Percentiles rank a stretch among this genome's conserved stretches.
phyloP scores from a whole-genome alignment of 2,113 vertebrate species.

The Nothocercus julius region DNA sequence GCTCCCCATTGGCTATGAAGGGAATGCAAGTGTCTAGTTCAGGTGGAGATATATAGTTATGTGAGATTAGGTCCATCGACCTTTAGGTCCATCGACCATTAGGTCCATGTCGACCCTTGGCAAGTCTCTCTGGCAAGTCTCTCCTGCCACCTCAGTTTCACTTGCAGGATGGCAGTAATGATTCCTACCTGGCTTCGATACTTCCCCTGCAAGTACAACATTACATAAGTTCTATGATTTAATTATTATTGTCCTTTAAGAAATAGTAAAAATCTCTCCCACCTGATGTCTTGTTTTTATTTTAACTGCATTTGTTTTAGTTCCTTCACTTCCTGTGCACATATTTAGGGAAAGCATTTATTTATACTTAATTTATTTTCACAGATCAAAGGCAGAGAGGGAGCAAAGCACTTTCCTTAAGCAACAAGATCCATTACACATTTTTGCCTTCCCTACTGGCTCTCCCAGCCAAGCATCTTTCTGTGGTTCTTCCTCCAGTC shows the following conservation, averaged over 20 bases:
- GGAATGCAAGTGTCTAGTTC: neutral
- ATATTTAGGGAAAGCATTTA: neutral
- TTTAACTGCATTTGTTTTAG: neutral
- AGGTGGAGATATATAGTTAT: neutral
- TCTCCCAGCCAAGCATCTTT: neutral
- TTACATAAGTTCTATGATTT: neutral
- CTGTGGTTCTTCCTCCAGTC: neutral
- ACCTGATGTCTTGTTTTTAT: neutral
- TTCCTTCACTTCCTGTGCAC: neutral
- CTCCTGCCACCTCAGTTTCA: neutral
- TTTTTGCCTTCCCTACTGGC: neutral
- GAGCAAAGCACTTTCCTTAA: neutral
- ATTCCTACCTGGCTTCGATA: neutral
- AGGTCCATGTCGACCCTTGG: neutral
- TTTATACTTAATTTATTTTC: conserved; percentile 7
- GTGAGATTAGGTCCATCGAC: neutral
- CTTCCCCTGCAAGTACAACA: neutral
- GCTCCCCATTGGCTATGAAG: neutral
- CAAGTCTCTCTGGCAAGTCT: accelerated
- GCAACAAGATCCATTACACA: neutral
- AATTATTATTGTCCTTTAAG: neutral
- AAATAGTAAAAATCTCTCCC: neutral
- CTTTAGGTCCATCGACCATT: too few species aligned
- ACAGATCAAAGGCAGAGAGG: neutral
- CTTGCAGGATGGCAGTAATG: neutral